These are phyloP conservation scores for Bergia sp. DNA, from an alignment of 92 coral and sea anemone species.

Conservation along the genomic window DNA sequence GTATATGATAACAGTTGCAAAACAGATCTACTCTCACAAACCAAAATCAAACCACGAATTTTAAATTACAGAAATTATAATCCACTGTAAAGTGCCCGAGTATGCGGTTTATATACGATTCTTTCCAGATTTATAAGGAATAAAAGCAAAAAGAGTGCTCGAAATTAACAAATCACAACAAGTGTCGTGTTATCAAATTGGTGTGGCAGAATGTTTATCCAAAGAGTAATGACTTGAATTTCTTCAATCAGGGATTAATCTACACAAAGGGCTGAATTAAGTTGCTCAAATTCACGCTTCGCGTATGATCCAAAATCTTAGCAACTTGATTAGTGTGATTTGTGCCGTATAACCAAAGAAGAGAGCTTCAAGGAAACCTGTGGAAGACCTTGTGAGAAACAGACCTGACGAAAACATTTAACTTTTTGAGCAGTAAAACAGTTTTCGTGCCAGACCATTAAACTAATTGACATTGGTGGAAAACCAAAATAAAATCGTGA, in stretches of 20 bases:
- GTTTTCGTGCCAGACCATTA: slow-evolving; percentile 27
- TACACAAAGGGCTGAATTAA: not conserved
- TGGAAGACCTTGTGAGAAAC: not conserved
- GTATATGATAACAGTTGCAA: not conserved
- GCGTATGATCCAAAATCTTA: not conserved
- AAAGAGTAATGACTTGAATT: slow-evolving; percentile 27
- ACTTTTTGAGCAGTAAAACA: not conserved
- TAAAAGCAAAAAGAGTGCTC: not conserved
- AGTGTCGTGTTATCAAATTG: not conserved
- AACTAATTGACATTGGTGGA: slow-evolving; percentile 15
- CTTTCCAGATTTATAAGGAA: not conserved
- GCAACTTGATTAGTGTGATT: not conserved
- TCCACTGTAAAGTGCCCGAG: not conserved
- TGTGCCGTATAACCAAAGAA: not conserved
- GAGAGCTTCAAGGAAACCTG: not conserved
- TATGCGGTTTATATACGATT: not conserved
- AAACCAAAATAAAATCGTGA: slow-evolving; percentile 25
- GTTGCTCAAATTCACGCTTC: not conserved
- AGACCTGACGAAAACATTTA: not conserved
- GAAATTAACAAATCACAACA: slow-evolving; percentile 2
- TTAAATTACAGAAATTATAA: not conserved
- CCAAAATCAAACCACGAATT: slow-evolving; percentile 10
- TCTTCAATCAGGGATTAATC: slow-evolving; percentile 14
- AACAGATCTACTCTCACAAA: not conserved
- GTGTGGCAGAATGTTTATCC: slow-evolving; percentile 15